phyloP scores from a whole-genome alignment of 2,113 vertebrate genomes.

The Amblyornis subalaris region DNA sequence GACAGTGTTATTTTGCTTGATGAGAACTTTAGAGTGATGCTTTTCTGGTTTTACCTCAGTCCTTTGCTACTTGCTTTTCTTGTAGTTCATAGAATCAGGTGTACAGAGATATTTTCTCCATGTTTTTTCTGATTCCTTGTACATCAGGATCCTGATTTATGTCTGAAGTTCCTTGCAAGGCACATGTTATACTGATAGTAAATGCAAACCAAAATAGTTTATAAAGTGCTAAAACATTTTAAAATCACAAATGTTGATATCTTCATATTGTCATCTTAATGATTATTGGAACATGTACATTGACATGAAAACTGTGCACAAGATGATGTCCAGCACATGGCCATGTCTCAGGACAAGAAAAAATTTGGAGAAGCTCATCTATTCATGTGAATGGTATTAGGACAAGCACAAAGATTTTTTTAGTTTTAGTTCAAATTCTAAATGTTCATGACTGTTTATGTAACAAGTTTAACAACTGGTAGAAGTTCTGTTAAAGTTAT shows the following conservation, averaged over 20 bases:
- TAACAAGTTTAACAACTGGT: background rate
- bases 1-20: background rate
- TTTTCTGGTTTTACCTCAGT: background rate
- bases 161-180: background rate
- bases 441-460: background rate
- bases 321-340: background rate
- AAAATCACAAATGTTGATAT: background rate
- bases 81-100: background rate
- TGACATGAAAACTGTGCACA: background rate
- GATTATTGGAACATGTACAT: background rate
- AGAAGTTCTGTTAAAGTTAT: background rate
- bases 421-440: background rate
- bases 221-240: background rate
- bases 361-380: background rate
- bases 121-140: background rate
- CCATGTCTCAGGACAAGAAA: background rate
- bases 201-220: background rate
- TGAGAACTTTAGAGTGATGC: background rate
- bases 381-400: background rate
- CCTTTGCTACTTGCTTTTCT: background rate
- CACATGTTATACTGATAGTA: background rate
- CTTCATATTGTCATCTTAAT: background rate
- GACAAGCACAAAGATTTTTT: background rate
- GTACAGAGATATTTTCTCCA: background rate
- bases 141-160: background rate